A percentile compares a stretch with the other conserved stretches of the same genome.
Conservation (phyloP, 2,797 vertebrate genomes). For the Zalophus californianus region DNA sequence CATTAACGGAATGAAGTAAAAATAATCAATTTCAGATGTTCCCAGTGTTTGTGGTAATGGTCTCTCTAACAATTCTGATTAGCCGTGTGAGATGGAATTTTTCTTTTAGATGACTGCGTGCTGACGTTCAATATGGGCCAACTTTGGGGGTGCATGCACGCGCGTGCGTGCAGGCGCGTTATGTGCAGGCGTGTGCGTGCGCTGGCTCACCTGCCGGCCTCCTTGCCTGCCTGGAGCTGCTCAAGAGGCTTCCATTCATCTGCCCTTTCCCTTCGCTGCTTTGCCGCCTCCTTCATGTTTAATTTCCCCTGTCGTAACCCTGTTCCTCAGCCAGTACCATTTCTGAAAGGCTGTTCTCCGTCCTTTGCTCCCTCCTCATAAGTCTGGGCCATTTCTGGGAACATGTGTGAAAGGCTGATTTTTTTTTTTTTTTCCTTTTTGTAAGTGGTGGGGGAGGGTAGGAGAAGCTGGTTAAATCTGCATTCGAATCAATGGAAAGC, state of each 20-base stretch:
- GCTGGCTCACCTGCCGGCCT: too few species aligned
- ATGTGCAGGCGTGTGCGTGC: too few species aligned
- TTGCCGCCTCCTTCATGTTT: slow-evolving; percentile 22
- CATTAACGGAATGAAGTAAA: slow-evolving; percentile 86
- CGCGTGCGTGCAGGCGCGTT: too few species aligned
- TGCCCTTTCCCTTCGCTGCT: background rate
- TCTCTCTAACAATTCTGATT: slow-evolving; percentile 88
- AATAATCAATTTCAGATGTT: slow-evolving; percentile 89
- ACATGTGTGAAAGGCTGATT: background rate
- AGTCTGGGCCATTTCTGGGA: slow-evolving; percentile 48
- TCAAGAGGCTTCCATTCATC: slow-evolving; percentile 43
- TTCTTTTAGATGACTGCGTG: slow-evolving; percentile 86
- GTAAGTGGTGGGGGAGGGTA: background rate
- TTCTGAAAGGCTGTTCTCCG: background rate
- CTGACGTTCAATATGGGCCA: slow-evolving; percentile 85
- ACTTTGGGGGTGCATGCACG: slow-evolving; percentile 51
- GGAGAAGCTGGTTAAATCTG: slow-evolving; percentile 17
- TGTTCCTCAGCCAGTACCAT: background rate
- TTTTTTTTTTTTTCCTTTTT: background rate
- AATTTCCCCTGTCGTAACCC: background rate
- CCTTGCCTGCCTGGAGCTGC: background rate
- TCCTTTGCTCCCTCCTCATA: background rate
- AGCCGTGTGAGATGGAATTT: slow-evolving; percentile 87
- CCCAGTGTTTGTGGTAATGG: slow-evolving; percentile 87
- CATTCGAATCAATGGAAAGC: slow-evolving; percentile 59